A percentile compares a stretch with the other conserved stretches of the same genome.
phyloP scores from a whole-genome alignment of 2,888 invertebrate species.

The Quadriops clusia region DNA sequence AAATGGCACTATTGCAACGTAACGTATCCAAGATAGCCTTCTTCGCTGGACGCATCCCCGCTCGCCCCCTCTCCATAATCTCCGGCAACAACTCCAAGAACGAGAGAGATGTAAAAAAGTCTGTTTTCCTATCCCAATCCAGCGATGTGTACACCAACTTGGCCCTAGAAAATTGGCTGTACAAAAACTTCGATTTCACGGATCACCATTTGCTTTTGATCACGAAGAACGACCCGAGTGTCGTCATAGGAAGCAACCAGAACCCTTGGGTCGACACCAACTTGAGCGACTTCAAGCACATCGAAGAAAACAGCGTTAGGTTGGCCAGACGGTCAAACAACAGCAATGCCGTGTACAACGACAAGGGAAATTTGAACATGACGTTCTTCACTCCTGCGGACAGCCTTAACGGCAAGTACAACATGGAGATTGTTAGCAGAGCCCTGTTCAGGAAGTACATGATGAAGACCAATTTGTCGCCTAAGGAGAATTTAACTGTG shows the following conservation, averaged over 20 bases:
- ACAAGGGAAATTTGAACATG: conserved; percentile 82
- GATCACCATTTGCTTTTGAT: conserved; percentile 77
- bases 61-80: conserved; percentile 11
- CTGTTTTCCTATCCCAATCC: conserved; percentile 86
- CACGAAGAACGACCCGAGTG: conserved; percentile 88
- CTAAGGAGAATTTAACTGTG: conserved; percentile 58
- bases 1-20: conserved; percentile 30
- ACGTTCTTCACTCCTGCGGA: conserved; percentile 80
- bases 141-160: conserved; percentile 85
- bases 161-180: conserved; percentile 94
- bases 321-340: conserved; percentile 86
- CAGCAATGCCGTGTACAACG: conserved; percentile 93
- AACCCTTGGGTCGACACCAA: conserved; percentile 94
- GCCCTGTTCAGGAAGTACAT: conserved; percentile 75
- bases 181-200: conserved; percentile 72
- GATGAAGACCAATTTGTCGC: conserved; percentile 30
- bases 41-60: conserved; percentile 16
- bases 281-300: conserved; percentile 45
- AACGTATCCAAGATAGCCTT: conserved; percentile 20
- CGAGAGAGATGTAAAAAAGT: conserved; percentile 54
- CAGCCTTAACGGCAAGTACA: conserved; percentile 72
- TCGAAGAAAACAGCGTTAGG: conserved; percentile 50
- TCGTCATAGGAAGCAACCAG: conserved; percentile 93
- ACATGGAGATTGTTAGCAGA: conserved; percentile 74
- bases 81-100: conserved; percentile 1